Conservation (phyloP, 2,888 invertebrate species). For the Pomacea canaliculata region DNA sequence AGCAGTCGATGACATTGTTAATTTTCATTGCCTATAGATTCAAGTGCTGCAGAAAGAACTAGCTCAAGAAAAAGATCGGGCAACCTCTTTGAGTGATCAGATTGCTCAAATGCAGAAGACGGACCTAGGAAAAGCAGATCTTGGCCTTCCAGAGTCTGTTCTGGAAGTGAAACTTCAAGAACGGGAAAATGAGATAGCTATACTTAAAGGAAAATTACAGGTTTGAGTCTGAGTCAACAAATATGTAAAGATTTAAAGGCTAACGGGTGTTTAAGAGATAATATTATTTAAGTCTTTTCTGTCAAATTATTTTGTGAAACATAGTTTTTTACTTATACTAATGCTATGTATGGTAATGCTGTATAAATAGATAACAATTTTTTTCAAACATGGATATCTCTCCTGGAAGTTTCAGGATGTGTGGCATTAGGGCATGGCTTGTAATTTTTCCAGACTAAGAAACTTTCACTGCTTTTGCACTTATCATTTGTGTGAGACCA, state of each 20-base stretch:
- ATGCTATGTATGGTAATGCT: too few species aligned
- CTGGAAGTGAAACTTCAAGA: conserved; percentile 29
- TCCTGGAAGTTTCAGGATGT: background rate
- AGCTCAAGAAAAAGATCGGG: conserved; percentile 45
- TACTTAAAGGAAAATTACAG: conserved; percentile 47
- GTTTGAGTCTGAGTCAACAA: conserved; percentile 36
- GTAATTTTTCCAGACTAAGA: too few species aligned
- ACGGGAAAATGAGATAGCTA: conserved; percentile 46
- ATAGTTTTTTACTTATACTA: background rate
- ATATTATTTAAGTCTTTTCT: background rate
- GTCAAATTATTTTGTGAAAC: background rate
- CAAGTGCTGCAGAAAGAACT: conserved; percentile 43
- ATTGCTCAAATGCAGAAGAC: conserved; percentile 29
- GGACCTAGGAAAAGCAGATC: conserved; percentile 6
- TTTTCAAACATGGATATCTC: background rate
- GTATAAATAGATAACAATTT: background rate
- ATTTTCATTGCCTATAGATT: too few species aligned
- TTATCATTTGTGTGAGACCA: background rate
- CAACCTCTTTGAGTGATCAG: conserved; percentile 42
- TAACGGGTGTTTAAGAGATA: background rate
- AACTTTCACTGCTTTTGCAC: too few species aligned
- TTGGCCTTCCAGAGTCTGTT: conserved; percentile 10
- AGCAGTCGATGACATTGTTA: too few species aligned
- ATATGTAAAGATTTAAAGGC: too few species aligned
- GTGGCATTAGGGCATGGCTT: background rate